A percentile compares a stretch with the other conserved stretches of the same genome.
These are phyloP conservation scores for Hippocampus barbouri DNA, from an alignment of 2,113 vertebrate species.

Conservation along the genomic window DNA sequence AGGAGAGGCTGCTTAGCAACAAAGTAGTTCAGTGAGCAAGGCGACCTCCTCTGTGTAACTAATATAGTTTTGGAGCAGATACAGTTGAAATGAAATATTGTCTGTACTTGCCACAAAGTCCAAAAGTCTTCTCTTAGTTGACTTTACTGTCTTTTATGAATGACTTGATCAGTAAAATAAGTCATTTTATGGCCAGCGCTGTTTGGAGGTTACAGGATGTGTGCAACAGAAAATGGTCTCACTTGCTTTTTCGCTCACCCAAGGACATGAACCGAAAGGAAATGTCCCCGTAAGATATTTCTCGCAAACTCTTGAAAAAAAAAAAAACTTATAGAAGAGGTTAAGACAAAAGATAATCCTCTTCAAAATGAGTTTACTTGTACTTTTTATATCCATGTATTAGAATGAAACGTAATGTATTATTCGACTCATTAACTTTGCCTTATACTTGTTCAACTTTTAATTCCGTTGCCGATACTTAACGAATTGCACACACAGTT, in stretches of 20 bases:
- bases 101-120: neutral
- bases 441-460: too few species aligned
- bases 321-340: neutral
- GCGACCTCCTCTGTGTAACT: neutral
- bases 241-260: conserved; percentile 4
- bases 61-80: neutral
- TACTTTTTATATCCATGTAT: too few species aligned
- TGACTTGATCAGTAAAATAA: neutral
- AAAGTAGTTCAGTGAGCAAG: conserved; percentile 42
- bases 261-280: conserved; percentile 4
- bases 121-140: neutral
- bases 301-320: neutral
- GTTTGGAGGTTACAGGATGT: neutral
- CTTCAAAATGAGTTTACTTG: neutral
- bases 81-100: conserved; percentile 5
- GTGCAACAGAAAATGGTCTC: neutral
- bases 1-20: conserved; percentile 60
- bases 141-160: neutral
- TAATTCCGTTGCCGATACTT: too few species aligned
- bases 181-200: neutral
- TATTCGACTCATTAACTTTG: too few species aligned
- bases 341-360: neutral
- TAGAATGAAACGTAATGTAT: too few species aligned
- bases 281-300: neutral
- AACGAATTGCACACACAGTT: too few species aligned